Evolutionary conservation across 2,888 invertebrate species (phyloP).

Genomic region (Dolichopus griseipennis): DNA sequence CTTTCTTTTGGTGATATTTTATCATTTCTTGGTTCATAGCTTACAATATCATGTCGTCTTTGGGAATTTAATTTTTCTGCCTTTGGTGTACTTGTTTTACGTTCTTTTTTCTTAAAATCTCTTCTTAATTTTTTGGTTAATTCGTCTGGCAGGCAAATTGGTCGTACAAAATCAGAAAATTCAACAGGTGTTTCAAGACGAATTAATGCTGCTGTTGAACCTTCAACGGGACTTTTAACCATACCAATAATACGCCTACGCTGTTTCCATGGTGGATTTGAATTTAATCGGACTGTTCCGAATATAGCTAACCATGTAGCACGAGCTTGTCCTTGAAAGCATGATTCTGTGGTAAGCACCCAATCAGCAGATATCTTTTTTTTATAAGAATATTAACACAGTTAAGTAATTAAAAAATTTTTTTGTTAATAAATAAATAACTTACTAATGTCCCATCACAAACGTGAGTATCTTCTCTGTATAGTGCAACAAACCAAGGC

Average conservation of each 20-base stretch:
- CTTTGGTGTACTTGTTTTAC: constrained; percentile 32
- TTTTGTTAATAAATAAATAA: background rate
- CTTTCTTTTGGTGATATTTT: constrained; percentile 34
- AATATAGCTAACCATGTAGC: constrained; percentile 79
- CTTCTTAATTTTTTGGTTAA: constrained; percentile 31
- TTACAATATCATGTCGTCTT: background rate
- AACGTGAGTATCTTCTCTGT: constrained; percentile 75
- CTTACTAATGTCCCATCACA: constrained; percentile 75
- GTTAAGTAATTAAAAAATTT: background rate
- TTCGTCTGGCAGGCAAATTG: constrained; percentile 67
- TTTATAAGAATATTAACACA: too few relatives aligned
- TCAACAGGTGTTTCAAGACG: constrained; percentile 66
- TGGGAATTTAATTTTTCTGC: constrained; percentile 33
- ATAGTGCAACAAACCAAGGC: constrained; percentile 85
- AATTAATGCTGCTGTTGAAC: constrained; percentile 72
- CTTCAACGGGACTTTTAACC: constrained; percentile 83
- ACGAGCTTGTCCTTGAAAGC: constrained; percentile 80
- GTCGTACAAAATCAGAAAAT: constrained; percentile 74
- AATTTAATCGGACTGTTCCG: constrained; percentile 65
- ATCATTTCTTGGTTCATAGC: background rate
- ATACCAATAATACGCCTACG: constrained; percentile 74
- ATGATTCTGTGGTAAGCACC: constrained; percentile 79
- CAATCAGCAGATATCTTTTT: constrained; percentile 62
- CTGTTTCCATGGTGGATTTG: constrained; percentile 81
- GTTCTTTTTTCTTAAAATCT: constrained; percentile 27